Base-by-base conservation (phyloP, 2,888 invertebrate species). In the Pollenia griseotomentosa region DNA sequence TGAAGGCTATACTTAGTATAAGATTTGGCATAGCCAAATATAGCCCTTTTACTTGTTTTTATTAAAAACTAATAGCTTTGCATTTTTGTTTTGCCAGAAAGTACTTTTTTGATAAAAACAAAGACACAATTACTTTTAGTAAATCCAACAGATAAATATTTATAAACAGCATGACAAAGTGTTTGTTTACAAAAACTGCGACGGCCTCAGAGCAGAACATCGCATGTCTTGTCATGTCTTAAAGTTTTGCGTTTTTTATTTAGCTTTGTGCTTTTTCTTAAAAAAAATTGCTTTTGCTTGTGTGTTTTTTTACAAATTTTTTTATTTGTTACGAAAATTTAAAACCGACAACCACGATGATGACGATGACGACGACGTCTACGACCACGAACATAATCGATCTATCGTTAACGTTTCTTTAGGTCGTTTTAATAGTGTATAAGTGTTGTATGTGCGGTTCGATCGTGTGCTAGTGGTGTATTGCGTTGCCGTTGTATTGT, bases 171-270 rank as follows among this genome's bases (percentile, higher is more conserved):
- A 53, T 23, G 23, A 14, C 10, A 53, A 71, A 12, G 12, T 63
- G 16, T n/a, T 48, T 12, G 55, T 73, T 80, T 80, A 23, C 51
- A 63, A 51, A 44, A 10, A 55, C 65, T 40, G 40, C 55, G 73
- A 65, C 59, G 42, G 59, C 61, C 53, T 63, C 40, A 68, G 57
- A 81, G 48, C 75, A 61, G 55, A 53, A 61, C 83, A 83, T 46
- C 12, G 53, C 84, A 85, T 70, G 79, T 46, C 79, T 61, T 53
- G 68, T 46, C 74, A 61, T 84, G 79, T 74, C 68, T 75, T 57
- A 65, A 73, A 63, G 63, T 81, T 77, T 78, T 82, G 55, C 11
- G 33, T 55, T 74, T 73, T 86, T 68, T 40, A 33, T 33, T 57
- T 68, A 48, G 16, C 42, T 57, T 19, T 19, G 11, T 11, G 57